Conservation (phyloP, 2,113 vertebrate species). For the Phylloscopus whistleri region DNA sequence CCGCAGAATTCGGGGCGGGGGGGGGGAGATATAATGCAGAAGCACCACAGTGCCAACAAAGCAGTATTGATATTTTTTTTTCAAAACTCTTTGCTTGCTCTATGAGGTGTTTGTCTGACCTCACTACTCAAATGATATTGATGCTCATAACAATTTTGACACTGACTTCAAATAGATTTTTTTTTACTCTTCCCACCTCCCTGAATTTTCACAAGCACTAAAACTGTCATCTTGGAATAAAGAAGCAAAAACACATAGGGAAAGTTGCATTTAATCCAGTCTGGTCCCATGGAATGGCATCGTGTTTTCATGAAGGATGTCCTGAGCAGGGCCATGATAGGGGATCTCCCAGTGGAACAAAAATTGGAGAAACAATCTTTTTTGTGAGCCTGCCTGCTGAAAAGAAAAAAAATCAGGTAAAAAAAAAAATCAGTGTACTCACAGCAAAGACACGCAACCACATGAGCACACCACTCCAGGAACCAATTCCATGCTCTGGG, state of each 20-base stretch:
- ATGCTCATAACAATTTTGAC: background rate
- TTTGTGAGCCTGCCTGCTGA: background rate
- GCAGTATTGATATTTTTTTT: background rate
- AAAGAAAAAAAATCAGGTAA: background rate
- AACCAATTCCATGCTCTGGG: background rate
- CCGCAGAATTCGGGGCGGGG: fast-evolving
- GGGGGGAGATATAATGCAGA: background rate
- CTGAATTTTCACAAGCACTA: background rate
- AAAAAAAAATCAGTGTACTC: background rate
- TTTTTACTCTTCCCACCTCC: background rate
- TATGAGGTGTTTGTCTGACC: background rate
- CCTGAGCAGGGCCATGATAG: background rate
- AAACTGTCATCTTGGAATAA: background rate
- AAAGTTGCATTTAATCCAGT: background rate
- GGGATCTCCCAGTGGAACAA: background rate
- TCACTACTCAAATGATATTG: background rate
- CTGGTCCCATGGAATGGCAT: background rate
- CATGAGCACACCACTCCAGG: background rate
- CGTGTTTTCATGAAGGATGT: background rate
- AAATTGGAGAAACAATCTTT: background rate
- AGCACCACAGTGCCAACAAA: background rate
- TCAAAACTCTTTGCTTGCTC: background rate
- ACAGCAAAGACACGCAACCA: background rate
- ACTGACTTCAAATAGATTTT: background rate
- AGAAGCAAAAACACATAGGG: background rate